Conservation (phyloP, 1,140 invertebrate genomes). For the Maconellicoccus hirsutus region DNA sequence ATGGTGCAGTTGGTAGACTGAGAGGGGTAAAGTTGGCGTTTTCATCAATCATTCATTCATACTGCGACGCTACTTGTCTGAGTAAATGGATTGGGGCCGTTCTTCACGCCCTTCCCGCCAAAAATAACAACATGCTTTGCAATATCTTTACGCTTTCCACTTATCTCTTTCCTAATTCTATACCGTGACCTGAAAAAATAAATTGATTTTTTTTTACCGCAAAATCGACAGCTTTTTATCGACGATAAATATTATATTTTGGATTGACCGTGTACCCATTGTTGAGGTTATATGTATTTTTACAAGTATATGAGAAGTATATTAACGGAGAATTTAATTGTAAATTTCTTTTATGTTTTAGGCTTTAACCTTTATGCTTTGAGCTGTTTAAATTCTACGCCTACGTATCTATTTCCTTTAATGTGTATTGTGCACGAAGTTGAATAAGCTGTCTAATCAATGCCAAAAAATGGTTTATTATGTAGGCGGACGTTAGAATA, state of each 20-base stretch:
- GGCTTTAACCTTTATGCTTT: too few species aligned
- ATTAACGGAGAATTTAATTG: too few species aligned
- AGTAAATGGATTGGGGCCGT: slow-evolving; percentile 15
- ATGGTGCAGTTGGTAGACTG: background rate
- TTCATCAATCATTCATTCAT: slow-evolving; percentile 22
- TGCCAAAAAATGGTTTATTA: too few species aligned
- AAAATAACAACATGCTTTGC: slow-evolving; percentile 18
- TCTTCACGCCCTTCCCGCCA: background rate
- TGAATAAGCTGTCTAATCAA: too few species aligned
- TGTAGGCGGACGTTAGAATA: too few species aligned
- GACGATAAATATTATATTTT: background rate
- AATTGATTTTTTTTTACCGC: slow-evolving; percentile 6
- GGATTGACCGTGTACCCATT: background rate
- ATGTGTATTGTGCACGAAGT: too few species aligned
- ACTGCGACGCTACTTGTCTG: slow-evolving; percentile 10
- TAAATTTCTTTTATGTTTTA: too few species aligned
- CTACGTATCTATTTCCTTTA: too few species aligned
- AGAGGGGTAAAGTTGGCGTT: background rate
- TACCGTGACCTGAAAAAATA: slow-evolving; percentile 17
- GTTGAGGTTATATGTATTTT: too few species aligned
- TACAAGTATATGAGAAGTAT: too few species aligned
- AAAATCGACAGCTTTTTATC: background rate
- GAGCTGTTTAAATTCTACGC: too few species aligned
- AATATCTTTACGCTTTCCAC: slow-evolving; percentile 7
- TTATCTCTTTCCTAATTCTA: slow-evolving; percentile 7